Evolutionary conservation across 2,113 vertebrate genomes (phyloP).

Genomic region (Dendrocopos noguchii): DNA sequence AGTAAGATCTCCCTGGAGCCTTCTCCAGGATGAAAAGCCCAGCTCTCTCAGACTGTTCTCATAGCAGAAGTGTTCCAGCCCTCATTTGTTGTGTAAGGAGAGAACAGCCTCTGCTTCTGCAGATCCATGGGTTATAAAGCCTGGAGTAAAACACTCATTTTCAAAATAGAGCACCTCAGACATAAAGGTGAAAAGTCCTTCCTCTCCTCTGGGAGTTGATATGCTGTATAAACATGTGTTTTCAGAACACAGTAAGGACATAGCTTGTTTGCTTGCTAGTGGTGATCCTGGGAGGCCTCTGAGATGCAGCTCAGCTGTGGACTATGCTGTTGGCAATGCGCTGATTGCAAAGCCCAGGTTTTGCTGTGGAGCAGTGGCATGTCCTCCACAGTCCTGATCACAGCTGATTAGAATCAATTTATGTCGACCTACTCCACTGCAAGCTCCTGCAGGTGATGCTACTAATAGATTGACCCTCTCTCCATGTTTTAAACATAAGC

Average conservation of each 20-base stretch:
- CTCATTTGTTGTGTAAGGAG: neutral
- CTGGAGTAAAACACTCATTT: neutral
- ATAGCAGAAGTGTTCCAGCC: too few species aligned
- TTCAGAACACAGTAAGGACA: neutral
- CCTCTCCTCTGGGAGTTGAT: rapidly evolving
- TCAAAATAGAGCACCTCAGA: neutral
- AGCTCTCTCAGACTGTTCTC: too few species aligned
- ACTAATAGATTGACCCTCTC: neutral
- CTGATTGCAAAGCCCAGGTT: neutral
- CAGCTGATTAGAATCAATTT: neutral
- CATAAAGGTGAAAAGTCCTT: neutral
- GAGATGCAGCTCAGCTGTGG: neutral
- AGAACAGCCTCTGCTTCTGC: neutral
- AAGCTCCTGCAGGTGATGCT: neutral
- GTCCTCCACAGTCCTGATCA: neutral
- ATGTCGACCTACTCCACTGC: neutral
- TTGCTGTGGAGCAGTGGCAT: neutral
- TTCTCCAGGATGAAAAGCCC: too few species aligned
- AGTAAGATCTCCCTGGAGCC: too few species aligned
- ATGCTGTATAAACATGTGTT: neutral
- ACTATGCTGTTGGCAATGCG: neutral
- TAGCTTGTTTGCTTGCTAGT: neutral
- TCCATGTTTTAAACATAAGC: neutral
- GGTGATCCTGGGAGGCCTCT: neutral
- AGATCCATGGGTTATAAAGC: neutral